phyloP scores from a whole-genome alignment of 2,888 invertebrate species.

The Icerya purchasi region DNA sequence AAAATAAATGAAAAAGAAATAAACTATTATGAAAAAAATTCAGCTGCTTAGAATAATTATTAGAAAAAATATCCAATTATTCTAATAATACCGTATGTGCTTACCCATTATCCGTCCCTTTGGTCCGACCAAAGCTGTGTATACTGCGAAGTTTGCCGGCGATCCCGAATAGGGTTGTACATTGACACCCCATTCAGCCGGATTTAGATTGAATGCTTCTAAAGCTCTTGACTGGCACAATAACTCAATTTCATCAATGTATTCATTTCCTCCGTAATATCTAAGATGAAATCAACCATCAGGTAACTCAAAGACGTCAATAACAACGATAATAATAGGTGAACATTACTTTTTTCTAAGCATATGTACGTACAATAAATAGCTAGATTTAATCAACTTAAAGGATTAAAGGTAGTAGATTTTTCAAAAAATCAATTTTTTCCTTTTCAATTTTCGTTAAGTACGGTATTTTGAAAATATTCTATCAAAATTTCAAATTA shows the following conservation, averaged over 20 bases:
- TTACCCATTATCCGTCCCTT: conserved; percentile 81
- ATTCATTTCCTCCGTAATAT: conserved; percentile 94
- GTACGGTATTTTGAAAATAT: too few species aligned
- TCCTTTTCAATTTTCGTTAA: too few species aligned
- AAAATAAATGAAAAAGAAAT: too few species aligned
- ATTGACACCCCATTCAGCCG: conserved; percentile 88
- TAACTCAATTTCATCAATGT: conserved; percentile 77
- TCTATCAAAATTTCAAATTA: too few species aligned
- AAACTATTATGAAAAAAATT: too few species aligned
- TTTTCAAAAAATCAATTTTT: too few species aligned
- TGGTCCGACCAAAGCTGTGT: conserved; percentile 71
- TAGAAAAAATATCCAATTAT: too few species aligned
- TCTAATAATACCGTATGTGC: too few species aligned
- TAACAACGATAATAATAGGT: neutral
- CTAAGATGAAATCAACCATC: conserved; percentile 31
- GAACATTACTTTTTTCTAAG: too few species aligned
- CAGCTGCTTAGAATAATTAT: too few species aligned
- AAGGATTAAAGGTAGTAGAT: neutral
- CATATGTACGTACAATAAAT: too few species aligned
- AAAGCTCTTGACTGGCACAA: conserved; percentile 72
- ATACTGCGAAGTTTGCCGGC: conserved; percentile 92
- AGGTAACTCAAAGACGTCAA: neutral
- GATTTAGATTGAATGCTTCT: conserved; percentile 55
- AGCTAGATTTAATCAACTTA: conserved; percentile 7
- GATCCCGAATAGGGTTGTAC: conserved; percentile 93